Conservation (phyloP, 1,140 invertebrate genomes). For the Glossosoma conforme region DNA sequence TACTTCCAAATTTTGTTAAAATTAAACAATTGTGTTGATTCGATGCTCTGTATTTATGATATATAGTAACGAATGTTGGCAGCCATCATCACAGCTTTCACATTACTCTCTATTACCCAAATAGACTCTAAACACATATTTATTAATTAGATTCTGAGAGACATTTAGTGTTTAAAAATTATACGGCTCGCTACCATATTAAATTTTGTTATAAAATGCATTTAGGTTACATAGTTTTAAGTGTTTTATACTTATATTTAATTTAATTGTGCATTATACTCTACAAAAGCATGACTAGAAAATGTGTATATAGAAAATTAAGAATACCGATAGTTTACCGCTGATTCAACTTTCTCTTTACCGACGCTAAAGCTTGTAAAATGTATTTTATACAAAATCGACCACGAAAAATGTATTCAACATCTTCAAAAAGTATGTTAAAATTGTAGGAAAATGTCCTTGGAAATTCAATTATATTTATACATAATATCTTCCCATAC, state of each 20-base stretch:
- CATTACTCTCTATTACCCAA: slow-evolving; percentile 10
- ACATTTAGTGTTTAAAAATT: slow-evolving; percentile 21
- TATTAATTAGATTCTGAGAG: slow-evolving; percentile 6
- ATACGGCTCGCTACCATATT: slow-evolving; percentile 18
- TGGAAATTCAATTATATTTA: too few species aligned
- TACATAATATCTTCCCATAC: too few species aligned
- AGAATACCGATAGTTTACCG: slow-evolving; percentile 30
- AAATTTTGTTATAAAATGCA: slow-evolving; percentile 26
- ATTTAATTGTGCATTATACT: slow-evolving; percentile 29
- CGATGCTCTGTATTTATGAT: too few species aligned
- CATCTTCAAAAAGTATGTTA: too few species aligned
- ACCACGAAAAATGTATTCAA: slow-evolving; percentile 12
- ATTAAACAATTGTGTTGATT: too few species aligned
- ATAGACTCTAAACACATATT: slow-evolving; percentile 14
- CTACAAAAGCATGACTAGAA: slow-evolving; percentile 30
- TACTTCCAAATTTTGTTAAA: too few species aligned
- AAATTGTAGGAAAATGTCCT: too few species aligned
- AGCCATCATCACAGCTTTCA: slow-evolving; percentile 14
- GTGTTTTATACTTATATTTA: slow-evolving; percentile 33
- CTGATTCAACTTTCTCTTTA: slow-evolving; percentile 30
- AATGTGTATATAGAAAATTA: slow-evolving; percentile 31
- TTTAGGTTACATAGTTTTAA: slow-evolving; percentile 32
- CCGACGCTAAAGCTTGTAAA: slow-evolving; percentile 26
- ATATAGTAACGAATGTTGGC: too few species aligned
- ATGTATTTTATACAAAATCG: slow-evolving; percentile 27